A percentile compares a stretch with the other conserved stretches of the same genome.
Evolutionary conservation across 2,797 vertebrate genomes (phyloP).

Genomic region (Myotis planiceps): DNA sequence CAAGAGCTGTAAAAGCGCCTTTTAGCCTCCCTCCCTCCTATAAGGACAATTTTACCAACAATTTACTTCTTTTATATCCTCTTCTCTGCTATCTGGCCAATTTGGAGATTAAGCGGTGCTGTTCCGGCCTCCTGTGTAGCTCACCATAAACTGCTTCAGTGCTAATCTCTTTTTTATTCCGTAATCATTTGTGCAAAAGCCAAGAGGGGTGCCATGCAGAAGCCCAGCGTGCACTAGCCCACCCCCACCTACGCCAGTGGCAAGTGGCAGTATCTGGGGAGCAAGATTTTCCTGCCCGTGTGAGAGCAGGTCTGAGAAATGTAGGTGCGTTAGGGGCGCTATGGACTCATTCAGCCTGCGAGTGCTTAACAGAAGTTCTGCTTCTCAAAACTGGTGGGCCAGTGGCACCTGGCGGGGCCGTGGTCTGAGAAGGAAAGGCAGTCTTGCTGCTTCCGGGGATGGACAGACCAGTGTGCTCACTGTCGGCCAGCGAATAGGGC

Average conservation of each 20-base stretch:
- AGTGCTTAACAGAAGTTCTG: background rate
- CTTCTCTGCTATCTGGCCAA: background rate
- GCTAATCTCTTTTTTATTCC: conserved; percentile 60
- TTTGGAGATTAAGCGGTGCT: conserved; percentile 28
- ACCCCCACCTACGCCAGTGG: background rate
- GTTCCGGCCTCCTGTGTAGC: background rate
- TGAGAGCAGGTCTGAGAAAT: background rate
- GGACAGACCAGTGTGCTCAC: background rate
- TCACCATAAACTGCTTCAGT: conserved; percentile 37
- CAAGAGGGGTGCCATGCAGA: background rate
- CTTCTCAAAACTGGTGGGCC: background rate
- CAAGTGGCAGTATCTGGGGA: background rate
- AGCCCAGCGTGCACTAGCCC: background rate
- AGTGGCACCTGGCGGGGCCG: background rate
- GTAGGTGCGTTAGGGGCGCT: background rate
- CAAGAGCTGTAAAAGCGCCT: background rate
- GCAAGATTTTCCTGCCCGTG: background rate
- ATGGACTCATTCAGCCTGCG: background rate
- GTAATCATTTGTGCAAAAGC: conserved; percentile 54
- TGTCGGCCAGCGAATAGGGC: background rate
- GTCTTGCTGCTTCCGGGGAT: background rate
- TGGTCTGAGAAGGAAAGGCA: background rate
- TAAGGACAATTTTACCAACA: background rate
- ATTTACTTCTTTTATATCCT: conserved; percentile 21
- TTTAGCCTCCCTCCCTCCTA: conserved; percentile 3